Percentiles rank a stretch among this genome's conserved stretches.
These are phyloP conservation scores for Coecobrya sp. DNA, from an alignment of 2,888 invertebrate genomes.

Conservation along the genomic window DNA sequence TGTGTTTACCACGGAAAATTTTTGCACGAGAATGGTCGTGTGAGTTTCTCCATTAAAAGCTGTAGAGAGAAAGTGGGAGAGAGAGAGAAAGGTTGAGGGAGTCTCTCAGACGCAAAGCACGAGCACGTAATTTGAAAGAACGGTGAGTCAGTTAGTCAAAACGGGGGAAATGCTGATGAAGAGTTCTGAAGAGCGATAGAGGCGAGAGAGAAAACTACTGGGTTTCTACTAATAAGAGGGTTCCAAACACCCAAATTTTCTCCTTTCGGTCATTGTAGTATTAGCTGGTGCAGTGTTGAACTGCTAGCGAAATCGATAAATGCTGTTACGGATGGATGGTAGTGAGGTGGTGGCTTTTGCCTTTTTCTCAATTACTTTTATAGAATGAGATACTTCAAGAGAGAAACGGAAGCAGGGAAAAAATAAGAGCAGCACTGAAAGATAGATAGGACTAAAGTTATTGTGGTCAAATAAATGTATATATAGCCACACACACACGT, in stretches of 20 bases:
- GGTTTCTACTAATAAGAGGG: conserved; percentile 57
- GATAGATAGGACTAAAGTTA: conserved; percentile 53
- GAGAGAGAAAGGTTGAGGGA: not conserved
- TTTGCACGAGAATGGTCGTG: not conserved
- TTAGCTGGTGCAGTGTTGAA: not conserved
- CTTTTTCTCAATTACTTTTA: conserved; percentile 73
- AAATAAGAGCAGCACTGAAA: conserved; percentile 39
- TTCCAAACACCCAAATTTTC: conserved; percentile 48
- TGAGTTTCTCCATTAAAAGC: conserved; percentile 20
- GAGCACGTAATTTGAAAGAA: conserved; percentile 65
- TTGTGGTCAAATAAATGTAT: conserved; percentile 28
- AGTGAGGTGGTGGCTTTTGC: conserved; percentile 59
- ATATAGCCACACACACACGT: not conserved
- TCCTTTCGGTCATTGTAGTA: conserved; percentile 25
- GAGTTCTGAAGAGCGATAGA: conserved; percentile 43
- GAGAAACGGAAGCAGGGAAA: conserved; percentile 41
- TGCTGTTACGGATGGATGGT: conserved; percentile 42
- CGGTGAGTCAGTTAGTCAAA: conserved; percentile 63
- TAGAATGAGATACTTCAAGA: conserved; percentile 49
- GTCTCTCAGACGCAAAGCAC: conserved; percentile 44
- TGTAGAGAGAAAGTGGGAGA: not conserved
- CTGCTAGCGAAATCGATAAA: conserved; percentile 56
- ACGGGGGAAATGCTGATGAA: conserved; percentile 40
- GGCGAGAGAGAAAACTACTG: conserved; percentile 22
- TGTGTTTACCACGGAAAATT: not conserved